These are phyloP conservation scores for Uromys caudimaculatus DNA, from an alignment of 2,797 vertebrate genomes.

Conservation along the genomic window DNA sequence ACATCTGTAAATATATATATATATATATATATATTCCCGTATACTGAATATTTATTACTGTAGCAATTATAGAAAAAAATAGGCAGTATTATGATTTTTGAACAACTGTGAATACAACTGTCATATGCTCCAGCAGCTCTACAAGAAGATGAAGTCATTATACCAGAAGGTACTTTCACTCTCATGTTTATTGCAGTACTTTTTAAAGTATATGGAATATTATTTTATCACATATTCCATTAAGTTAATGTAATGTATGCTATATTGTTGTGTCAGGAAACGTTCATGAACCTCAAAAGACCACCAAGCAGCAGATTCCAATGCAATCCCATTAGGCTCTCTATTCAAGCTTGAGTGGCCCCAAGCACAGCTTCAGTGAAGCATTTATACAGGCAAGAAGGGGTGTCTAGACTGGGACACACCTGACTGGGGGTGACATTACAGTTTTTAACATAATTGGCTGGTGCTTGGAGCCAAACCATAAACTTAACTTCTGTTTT, in stretches of 20 bases:
- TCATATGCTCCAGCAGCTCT: background rate
- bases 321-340: background rate
- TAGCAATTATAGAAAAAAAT: background rate
- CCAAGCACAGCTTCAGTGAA: background rate
- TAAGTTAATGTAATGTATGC: no score
- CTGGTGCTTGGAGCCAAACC: background rate
- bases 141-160: background rate
- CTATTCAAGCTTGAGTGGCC: background rate
- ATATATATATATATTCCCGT: no score
- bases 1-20: no score
- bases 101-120: background rate
- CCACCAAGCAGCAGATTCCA: background rate
- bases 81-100: background rate
- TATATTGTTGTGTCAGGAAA: background rate
- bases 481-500: background rate
- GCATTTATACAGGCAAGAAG: background rate
- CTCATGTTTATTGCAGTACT: background rate
- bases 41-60: background rate
- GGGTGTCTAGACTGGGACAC: background rate
- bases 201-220: background rate
- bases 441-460: background rate
- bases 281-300: background rate
- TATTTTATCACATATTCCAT: background rate
- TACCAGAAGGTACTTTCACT: no score
- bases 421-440: background rate